phyloP scores from a whole-genome alignment of 2,797 vertebrate genomes.

The Pagetopsis macropterus region DNA sequence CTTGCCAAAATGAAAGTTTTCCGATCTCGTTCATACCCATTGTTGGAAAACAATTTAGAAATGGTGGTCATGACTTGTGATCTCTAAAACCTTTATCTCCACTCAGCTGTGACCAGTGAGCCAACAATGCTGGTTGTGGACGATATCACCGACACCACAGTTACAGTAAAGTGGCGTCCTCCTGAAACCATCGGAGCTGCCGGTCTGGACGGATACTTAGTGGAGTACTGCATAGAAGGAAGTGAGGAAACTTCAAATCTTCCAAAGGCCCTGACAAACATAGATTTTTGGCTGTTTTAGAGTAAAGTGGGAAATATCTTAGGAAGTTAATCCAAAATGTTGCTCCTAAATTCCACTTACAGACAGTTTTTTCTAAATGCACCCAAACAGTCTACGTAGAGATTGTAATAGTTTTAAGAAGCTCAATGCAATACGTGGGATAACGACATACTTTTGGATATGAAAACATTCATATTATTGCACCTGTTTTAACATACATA shows the following conservation, averaged over 20 bases:
- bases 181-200: slow-evolving; percentile 97
- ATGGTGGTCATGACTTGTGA: slow-evolving; percentile 21
- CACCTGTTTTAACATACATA: neutral
- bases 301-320: neutral
- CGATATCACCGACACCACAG: slow-evolving; percentile 90
- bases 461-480: neutral
- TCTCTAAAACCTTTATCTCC: slow-evolving; percentile 26
- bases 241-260: slow-evolving; percentile 83
- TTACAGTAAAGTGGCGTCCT: slow-evolving; percentile 97
- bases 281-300: neutral
- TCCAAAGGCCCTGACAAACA: neutral
- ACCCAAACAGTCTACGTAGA: neutral
- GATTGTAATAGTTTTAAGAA: neutral
- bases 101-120: slow-evolving; percentile 95
- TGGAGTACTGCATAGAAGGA: slow-evolving; percentile 98
- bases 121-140: slow-evolving; percentile 94
- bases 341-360: neutral
- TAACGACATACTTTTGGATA: too few relatives aligned
- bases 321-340: neutral
- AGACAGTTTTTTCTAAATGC: neutral
- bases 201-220: slow-evolving; percentile 94
- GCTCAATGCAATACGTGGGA: too few relatives aligned
- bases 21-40: slow-evolving; percentile 12
- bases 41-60: slow-evolving; percentile 20
- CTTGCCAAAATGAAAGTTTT: slow-evolving; percentile 52